Evolutionary conservation across 2,797 vertebrate genomes (phyloP).

Genomic region (Echeneis naucrates): DNA sequence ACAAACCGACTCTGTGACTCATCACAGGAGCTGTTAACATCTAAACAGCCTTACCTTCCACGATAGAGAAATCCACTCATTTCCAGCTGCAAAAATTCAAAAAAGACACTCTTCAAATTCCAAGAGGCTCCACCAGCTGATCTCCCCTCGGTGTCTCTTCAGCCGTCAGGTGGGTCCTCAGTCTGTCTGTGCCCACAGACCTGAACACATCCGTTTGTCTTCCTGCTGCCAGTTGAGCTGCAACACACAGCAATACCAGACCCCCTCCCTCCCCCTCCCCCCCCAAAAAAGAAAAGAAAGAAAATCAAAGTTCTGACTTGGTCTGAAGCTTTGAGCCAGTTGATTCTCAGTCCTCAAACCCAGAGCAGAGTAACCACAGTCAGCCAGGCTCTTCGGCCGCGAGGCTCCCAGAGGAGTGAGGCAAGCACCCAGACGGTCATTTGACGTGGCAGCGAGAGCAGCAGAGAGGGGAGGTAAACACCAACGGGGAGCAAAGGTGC

Average conservation of each 20-base stretch:
- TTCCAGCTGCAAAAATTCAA: constrained; percentile 25
- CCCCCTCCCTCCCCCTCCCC: too few species aligned
- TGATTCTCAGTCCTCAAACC: constrained; percentile 53
- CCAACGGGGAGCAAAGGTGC: constrained; percentile 75
- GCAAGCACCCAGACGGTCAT: constrained; percentile 62
- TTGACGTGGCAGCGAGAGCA: constrained; percentile 80
- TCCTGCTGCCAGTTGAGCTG: constrained; percentile 5
- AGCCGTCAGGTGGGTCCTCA: constrained; percentile 46
- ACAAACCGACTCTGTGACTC: constrained; percentile 15
- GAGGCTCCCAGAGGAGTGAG: constrained; percentile 58
- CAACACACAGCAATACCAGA: constrained; percentile 1
- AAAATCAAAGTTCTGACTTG: background rate
- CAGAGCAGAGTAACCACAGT: constrained; percentile 66
- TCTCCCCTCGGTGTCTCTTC: constrained; percentile 23
- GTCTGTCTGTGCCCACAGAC: background rate
- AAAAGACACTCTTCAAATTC: constrained; percentile 5
- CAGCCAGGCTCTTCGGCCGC: constrained; percentile 34
- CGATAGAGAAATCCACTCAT: constrained; percentile 85
- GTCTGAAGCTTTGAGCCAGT: constrained; percentile 10
- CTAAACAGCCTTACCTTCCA: constrained; percentile 78
- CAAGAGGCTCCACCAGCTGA: constrained; percentile 10
- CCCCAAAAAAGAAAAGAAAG: too few species aligned
- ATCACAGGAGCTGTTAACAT: constrained; percentile 12
- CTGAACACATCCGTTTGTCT: constrained; percentile 26
- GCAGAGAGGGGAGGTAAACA: constrained; percentile 68